Percentiles rank a stretch among this genome's conserved stretches.
Evolutionary conservation across 1,140 invertebrate species (phyloP).

Genomic region (Formica exsecta): DNA sequence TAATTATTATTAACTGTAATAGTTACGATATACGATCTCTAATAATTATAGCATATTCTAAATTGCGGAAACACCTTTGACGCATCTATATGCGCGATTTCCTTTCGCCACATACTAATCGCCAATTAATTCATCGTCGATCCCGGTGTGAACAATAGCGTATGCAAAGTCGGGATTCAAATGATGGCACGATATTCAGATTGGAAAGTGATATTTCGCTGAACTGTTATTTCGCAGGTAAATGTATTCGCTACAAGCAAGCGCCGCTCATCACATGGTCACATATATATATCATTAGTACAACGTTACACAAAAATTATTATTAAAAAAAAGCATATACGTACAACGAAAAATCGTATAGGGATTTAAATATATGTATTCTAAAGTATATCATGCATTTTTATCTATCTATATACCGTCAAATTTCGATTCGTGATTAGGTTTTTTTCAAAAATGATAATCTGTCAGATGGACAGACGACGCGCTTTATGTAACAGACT

Average conservation of each 20-base stretch:
- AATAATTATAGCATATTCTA: neutral
- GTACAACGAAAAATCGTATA: neutral
- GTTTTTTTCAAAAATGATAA: neutral
- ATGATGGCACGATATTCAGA: conserved; percentile 33
- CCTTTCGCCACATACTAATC: conserved; percentile 33
- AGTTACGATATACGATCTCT: neutral
- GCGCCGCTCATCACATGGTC: neutral
- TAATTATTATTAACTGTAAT: neutral
- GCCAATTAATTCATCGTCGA: conserved; percentile 54
- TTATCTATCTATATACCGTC: neutral
- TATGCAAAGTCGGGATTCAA: conserved; percentile 55
- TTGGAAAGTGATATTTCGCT: conserved; percentile 17
- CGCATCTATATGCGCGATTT: neutral
- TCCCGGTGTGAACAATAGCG: conserved; percentile 57
- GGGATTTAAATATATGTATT: neutral
- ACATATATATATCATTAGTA: neutral
- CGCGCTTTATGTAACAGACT: neutral
- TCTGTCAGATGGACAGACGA: neutral
- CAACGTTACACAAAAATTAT: neutral
- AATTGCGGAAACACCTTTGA: conserved; percentile 22
- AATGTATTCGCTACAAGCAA: conserved; percentile 29
- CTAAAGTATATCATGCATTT: neutral
- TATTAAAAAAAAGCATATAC: neutral
- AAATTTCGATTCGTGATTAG: neutral
- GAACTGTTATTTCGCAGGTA: conserved; percentile 34